A percentile compares a stretch with the other conserved stretches of the same genome.
These are phyloP conservation scores for Macroglossus sobrinus DNA, from an alignment of 2,113 vertebrate genomes.

Conservation along the genomic window DNA sequence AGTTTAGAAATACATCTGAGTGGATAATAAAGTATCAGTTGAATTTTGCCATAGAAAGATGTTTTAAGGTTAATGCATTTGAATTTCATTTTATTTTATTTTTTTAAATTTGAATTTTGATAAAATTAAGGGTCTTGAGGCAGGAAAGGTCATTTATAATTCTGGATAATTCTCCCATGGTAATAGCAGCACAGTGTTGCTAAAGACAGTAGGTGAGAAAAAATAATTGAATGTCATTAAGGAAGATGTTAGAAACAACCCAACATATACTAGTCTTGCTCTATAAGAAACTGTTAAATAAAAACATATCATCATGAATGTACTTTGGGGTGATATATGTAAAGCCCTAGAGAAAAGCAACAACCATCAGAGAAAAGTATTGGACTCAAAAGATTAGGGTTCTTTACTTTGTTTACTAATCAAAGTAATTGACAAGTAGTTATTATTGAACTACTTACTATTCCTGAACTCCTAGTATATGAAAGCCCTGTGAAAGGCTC, in stretches of 20 bases:
- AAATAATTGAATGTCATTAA: neutral
- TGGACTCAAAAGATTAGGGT: neutral
- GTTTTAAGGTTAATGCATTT: neutral
- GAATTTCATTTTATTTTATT: neutral
- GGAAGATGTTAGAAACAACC: neutral
- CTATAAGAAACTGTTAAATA: neutral
- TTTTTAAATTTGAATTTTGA: neutral
- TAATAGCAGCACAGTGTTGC: neutral
- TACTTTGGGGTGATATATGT: neutral
- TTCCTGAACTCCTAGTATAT: neutral
- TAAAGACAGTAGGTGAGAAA: neutral
- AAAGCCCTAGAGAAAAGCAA: neutral
- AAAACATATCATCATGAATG: neutral
- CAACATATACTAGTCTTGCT: neutral
- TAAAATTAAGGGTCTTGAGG: neutral
- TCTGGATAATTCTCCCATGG: neutral
- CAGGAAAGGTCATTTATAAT: neutral
- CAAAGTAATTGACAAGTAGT: neutral
- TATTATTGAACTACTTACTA: too few species aligned
- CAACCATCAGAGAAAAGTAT: neutral
- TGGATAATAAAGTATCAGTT: neutral
- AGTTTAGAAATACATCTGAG: constrained; percentile 2
- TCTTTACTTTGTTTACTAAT: neutral
- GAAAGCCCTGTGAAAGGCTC: neutral
- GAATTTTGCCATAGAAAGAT: constrained; percentile 13